These are phyloP conservation scores for Amphilophus citrinellus DNA, from an alignment of 2,113 vertebrate genomes.

Conservation along the genomic window DNA sequence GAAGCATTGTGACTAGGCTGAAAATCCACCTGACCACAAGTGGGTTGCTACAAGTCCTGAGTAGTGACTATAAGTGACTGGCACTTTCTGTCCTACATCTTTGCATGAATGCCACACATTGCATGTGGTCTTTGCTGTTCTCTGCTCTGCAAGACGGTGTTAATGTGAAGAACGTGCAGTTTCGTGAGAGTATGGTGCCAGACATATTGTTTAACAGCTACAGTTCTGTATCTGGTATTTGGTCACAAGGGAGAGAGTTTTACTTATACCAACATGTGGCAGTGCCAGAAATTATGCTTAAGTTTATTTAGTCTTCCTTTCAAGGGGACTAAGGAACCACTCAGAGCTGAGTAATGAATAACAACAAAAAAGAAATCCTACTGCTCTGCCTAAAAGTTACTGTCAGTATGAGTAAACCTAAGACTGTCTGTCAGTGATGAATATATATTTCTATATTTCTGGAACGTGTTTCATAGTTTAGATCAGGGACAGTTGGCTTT, in stretches of 20 bases:
- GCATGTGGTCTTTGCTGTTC: background rate
- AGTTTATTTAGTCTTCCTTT: background rate
- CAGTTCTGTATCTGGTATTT: background rate
- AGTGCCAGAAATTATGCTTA: slow-evolving; percentile 1
- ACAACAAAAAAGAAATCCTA: background rate
- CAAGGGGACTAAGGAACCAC: slow-evolving; percentile 1
- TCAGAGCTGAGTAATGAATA: background rate
- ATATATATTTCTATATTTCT: background rate
- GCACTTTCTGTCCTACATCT: slow-evolving; percentile 29
- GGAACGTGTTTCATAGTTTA: background rate
- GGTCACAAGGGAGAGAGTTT: background rate
- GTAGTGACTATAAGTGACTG: slow-evolving; percentile 28
- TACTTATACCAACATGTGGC: background rate
- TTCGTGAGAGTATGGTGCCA: background rate
- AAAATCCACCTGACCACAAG: slow-evolving; percentile 48
- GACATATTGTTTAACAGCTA: background rate
- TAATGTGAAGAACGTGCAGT: background rate
- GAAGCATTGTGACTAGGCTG: slow-evolving; percentile 15
- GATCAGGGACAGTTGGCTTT: background rate
- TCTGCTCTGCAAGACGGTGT: slow-evolving; percentile 9
- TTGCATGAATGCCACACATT: slow-evolving; percentile 4
- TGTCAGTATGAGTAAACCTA: background rate
- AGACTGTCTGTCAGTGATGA: background rate
- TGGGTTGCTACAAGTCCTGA: slow-evolving; percentile 22
- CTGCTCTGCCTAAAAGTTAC: background rate